Percentiles rank a stretch among this genome's conserved stretches.
These are phyloP conservation scores for Platypus cylindrus DNA, from an alignment of 2,888 invertebrate species.

Conservation along the genomic window DNA sequence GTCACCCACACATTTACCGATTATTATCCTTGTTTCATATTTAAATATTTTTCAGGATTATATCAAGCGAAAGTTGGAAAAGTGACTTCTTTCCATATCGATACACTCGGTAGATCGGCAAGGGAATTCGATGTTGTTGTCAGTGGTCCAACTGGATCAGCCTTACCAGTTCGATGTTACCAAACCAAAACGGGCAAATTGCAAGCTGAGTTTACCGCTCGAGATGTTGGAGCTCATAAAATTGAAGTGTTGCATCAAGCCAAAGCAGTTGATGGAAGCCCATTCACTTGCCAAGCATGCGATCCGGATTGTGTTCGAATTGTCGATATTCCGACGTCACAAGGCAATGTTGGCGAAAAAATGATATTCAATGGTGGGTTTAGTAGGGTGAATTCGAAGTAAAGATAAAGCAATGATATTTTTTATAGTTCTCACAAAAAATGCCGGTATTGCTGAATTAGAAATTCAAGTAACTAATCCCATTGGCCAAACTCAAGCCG, in stretches of 20 bases:
- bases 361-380: conserved; percentile 62
- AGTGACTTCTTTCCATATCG: conserved; percentile 77
- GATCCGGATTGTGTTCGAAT: conserved; percentile 74
- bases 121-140: conserved; percentile 88
- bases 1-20: too few species aligned
- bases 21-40: background rate
- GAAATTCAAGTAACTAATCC: conserved; percentile 83
- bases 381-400: background rate
- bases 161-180: conserved; percentile 58
- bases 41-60: conserved; percentile 45
- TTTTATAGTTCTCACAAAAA: conserved; percentile 59
- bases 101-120: conserved; percentile 72
- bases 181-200: conserved; percentile 92
- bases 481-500: conserved; percentile 67
- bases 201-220: conserved; percentile 85
- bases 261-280: conserved; percentile 83
- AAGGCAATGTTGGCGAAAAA: conserved; percentile 69
- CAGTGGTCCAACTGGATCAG: conserved; percentile 34
- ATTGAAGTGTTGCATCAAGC: conserved; percentile 83
- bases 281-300: conserved; percentile 85
- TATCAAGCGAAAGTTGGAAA: conserved; percentile 75
- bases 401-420: background rate
- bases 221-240: conserved; percentile 52
- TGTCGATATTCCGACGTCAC: conserved; percentile 61
- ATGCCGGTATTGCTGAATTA: conserved; percentile 73